phyloP scores from a whole-genome alignment of 2,888 invertebrate genomes.

The Archips crataeganus region DNA sequence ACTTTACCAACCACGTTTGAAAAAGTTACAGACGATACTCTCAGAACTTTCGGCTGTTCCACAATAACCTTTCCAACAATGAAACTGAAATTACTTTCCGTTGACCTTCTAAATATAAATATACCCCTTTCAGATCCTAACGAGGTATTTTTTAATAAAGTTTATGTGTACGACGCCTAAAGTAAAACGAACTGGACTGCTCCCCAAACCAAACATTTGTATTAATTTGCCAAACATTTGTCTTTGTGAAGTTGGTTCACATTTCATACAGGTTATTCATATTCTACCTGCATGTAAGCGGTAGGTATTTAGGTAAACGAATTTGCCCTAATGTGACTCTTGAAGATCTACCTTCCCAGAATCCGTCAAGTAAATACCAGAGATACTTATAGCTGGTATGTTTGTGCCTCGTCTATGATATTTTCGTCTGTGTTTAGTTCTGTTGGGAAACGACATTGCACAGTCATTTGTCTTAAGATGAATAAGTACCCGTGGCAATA shows the following conservation, averaged over 20 bases:
- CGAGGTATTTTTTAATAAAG: neutral
- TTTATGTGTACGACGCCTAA: constrained; percentile 2
- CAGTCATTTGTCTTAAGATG: too few species aligned
- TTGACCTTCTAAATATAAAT: neutral
- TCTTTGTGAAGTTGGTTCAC: constrained; percentile 2
- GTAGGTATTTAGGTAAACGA: neutral
- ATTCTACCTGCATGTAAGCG: neutral
- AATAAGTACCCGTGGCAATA: too few species aligned
- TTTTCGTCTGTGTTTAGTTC: neutral
- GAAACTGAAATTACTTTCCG: neutral
- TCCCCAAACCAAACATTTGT: neutral
- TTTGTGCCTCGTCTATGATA: neutral
- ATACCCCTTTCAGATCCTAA: neutral
- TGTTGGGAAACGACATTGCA: too few species aligned
- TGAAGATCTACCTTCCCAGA: neutral
- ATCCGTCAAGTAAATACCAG: neutral
- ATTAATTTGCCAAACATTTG: constrained; percentile 5
- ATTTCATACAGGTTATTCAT: neutral
- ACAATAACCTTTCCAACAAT: neutral
- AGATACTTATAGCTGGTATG: neutral
- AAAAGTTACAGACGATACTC: neutral
- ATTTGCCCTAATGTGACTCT: neutral
- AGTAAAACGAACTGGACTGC: neutral
- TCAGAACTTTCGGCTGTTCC: neutral
- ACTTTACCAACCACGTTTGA: neutral